Percentiles rank a stretch among this genome's conserved stretches.
phyloP scores from a whole-genome alignment of 2,888 invertebrate genomes.

The Dryadula phaetusa region DNA sequence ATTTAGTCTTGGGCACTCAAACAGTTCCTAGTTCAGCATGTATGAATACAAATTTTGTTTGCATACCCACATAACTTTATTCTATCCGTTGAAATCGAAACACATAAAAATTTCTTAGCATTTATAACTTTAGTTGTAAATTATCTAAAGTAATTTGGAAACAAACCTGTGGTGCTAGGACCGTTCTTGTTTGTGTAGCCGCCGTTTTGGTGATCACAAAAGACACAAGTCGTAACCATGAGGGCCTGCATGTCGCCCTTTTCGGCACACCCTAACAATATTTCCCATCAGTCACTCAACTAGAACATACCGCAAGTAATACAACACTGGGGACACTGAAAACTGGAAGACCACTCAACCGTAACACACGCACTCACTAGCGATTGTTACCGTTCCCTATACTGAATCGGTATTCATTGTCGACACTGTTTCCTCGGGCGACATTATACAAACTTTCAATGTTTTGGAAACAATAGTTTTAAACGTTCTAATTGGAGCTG shows the following conservation, averaged over 20 bases:
- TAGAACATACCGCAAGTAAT: slow-evolving; percentile 59
- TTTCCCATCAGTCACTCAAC: slow-evolving; percentile 75
- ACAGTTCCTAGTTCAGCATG: not conserved
- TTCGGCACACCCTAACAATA: slow-evolving; percentile 63
- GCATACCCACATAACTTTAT: not conserved
- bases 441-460: slow-evolving; percentile 66
- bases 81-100: not conserved
- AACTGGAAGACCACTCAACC: slow-evolving; percentile 69
- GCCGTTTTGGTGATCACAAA: slow-evolving; percentile 76
- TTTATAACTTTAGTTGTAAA: too few species aligned
- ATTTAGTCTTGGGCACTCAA: not conserved
- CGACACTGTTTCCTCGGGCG: slow-evolving; percentile 60
- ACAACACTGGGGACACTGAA: slow-evolving; percentile 68
- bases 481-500: slow-evolving; percentile 57
- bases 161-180: slow-evolving; percentile 76
- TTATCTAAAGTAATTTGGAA: slow-evolving; percentile 38
- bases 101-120: too few species aligned
- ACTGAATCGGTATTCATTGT: slow-evolving; percentile 63
- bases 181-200: slow-evolving; percentile 67
- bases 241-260: slow-evolving; percentile 73
- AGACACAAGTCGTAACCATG: slow-evolving; percentile 69
- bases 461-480: slow-evolving; percentile 74
- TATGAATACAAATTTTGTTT: not conserved
- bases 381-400: slow-evolving; percentile 69
- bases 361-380: slow-evolving; percentile 75